A percentile compares a stretch with the other conserved stretches of the same genome.
Evolutionary conservation across 1,140 invertebrate genomes (phyloP).

Genomic region (Pseudobourletiella spinata): DNA sequence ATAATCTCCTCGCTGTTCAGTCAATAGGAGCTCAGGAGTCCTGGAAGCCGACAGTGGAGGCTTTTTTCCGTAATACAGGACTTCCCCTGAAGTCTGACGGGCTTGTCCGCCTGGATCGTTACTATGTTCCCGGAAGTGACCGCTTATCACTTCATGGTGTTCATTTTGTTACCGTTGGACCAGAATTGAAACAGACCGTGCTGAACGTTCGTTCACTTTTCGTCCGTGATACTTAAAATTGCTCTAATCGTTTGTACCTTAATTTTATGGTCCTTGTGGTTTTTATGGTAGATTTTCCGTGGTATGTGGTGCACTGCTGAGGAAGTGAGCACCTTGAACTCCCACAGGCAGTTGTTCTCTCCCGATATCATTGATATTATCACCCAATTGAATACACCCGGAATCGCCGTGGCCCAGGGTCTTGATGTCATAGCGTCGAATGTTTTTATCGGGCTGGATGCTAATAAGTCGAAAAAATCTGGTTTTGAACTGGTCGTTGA

Average conservation of each 20-base stretch:
- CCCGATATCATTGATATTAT: constrained; percentile 22
- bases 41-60: constrained; percentile 9
- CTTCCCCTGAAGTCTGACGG: constrained; percentile 12
- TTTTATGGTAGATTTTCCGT: too few species aligned
- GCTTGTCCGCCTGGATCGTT: constrained; percentile 21
- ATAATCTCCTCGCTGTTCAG: constrained; percentile 5
- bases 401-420: constrained; percentile 8
- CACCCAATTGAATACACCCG: not conserved
- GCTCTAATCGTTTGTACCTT: too few species aligned
- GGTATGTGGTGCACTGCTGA: constrained; percentile 13
- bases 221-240: too few species aligned
- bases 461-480: constrained; percentile 7
- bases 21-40: not conserved
- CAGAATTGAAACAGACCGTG: not conserved
- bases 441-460: constrained; percentile 6
- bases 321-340: not conserved
- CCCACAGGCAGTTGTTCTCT: constrained; percentile 14
- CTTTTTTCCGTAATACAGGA: constrained; percentile 6
- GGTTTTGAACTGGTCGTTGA: constrained; percentile 39
- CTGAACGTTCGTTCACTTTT: constrained; percentile 5
- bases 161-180: not conserved
- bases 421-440: constrained; percentile 13
- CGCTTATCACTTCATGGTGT: constrained; percentile 17
- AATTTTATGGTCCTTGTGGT: too few species aligned
- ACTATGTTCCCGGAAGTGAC: constrained; percentile 21